Evolutionary conservation across 2,888 invertebrate species (phyloP), one percentile per base, ranked within the genome.

Genomic region (Lasioglossum morio): DNA sequence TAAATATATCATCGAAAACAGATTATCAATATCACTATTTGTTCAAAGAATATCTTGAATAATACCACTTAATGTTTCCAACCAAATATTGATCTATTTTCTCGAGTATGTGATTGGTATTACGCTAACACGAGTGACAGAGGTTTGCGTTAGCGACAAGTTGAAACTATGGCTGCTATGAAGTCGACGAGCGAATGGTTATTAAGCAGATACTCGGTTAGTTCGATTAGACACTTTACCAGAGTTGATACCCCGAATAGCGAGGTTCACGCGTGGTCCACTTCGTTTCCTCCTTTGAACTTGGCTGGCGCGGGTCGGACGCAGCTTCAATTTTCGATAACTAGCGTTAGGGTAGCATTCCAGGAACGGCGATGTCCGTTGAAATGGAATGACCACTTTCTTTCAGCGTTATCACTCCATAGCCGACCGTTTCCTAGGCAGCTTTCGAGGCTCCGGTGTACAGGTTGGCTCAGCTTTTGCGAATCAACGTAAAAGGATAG

Each of bases 401-500:
- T 87, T 88, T 89, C 78, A 79, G 46, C 74, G 74, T 87, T 81
- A 89, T 75, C 82, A 82, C 79, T 82, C 84, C 82, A 83, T 88
- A 78, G 80, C 40, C 16, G 77, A 34, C n/a, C 70, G 48, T 69
- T 87, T 87, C 73, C 86, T 57, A 16, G 27, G 30, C 72, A 73
- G 84, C 63, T 82, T 87, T 79, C 43, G 63, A 53, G 46, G 43
- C 46, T 30, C 27, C 19, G n/a, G 60, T 60, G 72, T 82, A 79
- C 79, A 82, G 46, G 79, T 40, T 46, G 53, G 72, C 82, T 30
- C 37, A n/a, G 84, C 72, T 69, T 70, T 76, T 57, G 78, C 57
- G 90, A 90, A 77, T 87, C 83, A 72, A 76, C 73, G 84, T 83
- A 81, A 89, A 89, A 89, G 87, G 87, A 83, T 82, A 84, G 77